Conservation (phyloP, 1,140 invertebrate species). For the Drosophila kepulauana region DNA sequence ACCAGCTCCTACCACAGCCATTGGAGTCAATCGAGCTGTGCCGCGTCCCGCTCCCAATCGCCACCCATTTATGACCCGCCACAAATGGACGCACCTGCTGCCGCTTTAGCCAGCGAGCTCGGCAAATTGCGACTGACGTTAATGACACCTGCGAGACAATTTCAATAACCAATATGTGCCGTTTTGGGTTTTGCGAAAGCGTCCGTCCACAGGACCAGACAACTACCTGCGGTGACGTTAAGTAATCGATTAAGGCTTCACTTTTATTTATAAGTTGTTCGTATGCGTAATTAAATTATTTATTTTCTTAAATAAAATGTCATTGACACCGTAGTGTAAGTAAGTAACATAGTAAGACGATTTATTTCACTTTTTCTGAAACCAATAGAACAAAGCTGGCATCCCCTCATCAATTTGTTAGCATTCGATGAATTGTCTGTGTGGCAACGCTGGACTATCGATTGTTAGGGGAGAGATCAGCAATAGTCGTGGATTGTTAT, state of each 20-base stretch:
- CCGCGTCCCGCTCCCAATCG: slow-evolving; percentile 10
- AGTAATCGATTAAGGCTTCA: slow-evolving; percentile 55
- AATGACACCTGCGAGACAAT: slow-evolving; percentile 81
- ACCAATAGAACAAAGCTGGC: too few relatives aligned
- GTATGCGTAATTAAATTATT: background rate
- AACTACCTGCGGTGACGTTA: slow-evolving; percentile 37
- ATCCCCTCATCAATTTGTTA: too few relatives aligned
- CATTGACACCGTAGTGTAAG: background rate
- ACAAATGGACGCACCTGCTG: slow-evolving; percentile 75
- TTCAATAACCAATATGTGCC: slow-evolving; percentile 79
- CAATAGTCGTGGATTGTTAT: too few relatives aligned
- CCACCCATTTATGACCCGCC: slow-evolving; percentile 55
- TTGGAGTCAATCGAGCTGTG: slow-evolving; percentile 3
- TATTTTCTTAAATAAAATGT: background rate
- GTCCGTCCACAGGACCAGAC: background rate
- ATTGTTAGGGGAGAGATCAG: too few relatives aligned
- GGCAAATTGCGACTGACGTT: slow-evolving; percentile 63
- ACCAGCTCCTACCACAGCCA: background rate
- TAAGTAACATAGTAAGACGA: background rate
- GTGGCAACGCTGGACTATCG: too few relatives aligned
- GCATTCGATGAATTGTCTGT: too few relatives aligned
- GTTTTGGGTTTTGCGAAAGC: slow-evolving; percentile 56
- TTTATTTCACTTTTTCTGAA: too few relatives aligned
- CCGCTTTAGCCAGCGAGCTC: slow-evolving; percentile 6
- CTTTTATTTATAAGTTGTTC: slow-evolving; percentile 24